Conservation (phyloP, 2,888 invertebrate species). For the Choreutis nemorana region DNA sequence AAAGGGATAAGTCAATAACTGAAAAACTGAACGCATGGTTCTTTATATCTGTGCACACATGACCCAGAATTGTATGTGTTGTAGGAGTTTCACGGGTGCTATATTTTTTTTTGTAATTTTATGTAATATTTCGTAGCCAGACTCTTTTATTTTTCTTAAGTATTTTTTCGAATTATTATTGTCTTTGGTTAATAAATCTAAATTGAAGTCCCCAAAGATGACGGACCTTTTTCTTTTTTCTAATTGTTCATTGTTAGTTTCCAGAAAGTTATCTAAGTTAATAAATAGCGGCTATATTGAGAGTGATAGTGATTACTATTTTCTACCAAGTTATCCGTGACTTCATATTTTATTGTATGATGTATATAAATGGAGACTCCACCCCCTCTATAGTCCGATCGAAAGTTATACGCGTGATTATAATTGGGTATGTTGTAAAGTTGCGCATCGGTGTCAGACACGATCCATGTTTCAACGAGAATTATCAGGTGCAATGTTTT, state of each 20-base stretch:
- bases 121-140: no score
- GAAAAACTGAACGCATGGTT: no score
- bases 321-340: constrained; percentile 4
- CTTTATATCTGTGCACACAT: no score
- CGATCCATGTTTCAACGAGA: constrained; percentile 6
- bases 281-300: constrained; percentile 5
- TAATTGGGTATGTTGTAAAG: constrained; percentile 6
- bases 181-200: no score
- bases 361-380: constrained; percentile 10
- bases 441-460: constrained; percentile 3
- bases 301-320: constrained; percentile 10
- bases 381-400: constrained; percentile 7
- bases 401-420: constrained; percentile 8
- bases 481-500: constrained; percentile 4
- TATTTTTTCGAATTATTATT: no score
- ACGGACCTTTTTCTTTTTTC: no score
- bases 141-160: no score
- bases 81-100: no score
- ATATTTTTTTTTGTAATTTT: no score
- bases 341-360: constrained; percentile 8
- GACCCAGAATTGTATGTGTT: no score
- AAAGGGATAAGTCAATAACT: no score
- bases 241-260: constrained; percentile 1
- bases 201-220: no score
- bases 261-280: constrained; percentile 1